These are phyloP conservation scores for Felis chaus DNA, from an alignment of 2,113 vertebrate species.

Conservation along the genomic window DNA sequence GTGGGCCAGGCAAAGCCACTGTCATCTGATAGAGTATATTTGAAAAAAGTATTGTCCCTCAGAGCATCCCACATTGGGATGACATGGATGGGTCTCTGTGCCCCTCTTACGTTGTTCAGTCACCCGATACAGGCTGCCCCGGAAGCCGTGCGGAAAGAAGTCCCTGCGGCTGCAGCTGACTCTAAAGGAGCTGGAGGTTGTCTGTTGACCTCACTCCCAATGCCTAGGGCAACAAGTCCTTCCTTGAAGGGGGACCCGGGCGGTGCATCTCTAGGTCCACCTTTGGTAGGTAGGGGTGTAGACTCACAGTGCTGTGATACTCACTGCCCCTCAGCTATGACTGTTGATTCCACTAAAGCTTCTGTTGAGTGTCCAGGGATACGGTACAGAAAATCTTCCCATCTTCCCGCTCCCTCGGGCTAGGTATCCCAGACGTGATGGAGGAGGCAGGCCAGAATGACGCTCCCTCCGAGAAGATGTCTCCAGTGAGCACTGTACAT, in stretches of 20 bases:
- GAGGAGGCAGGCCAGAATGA: not conserved
- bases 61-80: not conserved
- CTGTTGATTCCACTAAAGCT: not conserved
- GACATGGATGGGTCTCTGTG: not conserved
- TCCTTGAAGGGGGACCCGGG: not conserved
- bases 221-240: not conserved
- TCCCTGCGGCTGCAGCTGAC: not conserved
- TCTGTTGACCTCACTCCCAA: not conserved
- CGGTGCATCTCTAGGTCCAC: not conserved
- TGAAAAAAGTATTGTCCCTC: not conserved
- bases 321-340: not conserved
- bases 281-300: not conserved
- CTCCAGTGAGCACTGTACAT: not conserved
- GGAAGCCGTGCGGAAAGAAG: not conserved
- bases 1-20: not conserved
- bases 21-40: fast-evolving
- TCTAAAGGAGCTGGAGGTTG: not conserved
- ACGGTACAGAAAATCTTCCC: not conserved
- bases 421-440: not conserved
- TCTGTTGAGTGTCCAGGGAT: not conserved
- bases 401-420: not conserved
- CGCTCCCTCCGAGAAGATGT: no score
- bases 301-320: no score
- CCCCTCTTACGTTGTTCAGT: not conserved
- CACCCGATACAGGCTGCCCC: not conserved